These are phyloP conservation scores for Ips typographus DNA, from an alignment of 1,140 invertebrate genomes.

Conservation along the genomic window DNA sequence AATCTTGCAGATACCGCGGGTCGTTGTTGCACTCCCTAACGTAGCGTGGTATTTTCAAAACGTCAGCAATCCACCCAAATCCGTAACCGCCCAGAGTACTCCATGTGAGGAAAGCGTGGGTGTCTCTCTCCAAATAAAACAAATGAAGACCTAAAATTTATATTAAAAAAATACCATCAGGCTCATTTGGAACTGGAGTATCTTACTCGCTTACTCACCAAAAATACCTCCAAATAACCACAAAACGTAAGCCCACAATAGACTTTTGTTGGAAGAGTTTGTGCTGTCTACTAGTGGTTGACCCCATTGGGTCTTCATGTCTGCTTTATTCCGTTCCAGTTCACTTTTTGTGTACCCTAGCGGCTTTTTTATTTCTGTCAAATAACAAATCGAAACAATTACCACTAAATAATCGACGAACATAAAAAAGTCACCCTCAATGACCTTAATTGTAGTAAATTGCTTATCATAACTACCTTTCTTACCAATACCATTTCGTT, in stretches of 20 bases:
- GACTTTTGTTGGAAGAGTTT: constrained; percentile 59
- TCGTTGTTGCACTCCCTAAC: constrained; percentile 85
- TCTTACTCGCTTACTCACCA: constrained; percentile 46
- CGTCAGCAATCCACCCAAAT: constrained; percentile 82
- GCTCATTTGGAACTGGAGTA: too few relatives aligned
- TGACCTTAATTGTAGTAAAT: too few relatives aligned
- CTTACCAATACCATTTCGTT: not conserved
- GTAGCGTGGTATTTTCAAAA: constrained; percentile 84
- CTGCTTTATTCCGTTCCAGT: not conserved
- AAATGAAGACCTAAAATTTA: constrained; percentile 70
- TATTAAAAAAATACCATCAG: not conserved
- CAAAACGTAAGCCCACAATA: constrained; percentile 74
- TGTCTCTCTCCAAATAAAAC: constrained; percentile 83
- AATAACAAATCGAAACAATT: too few relatives aligned
- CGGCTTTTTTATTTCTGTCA: too few relatives aligned
- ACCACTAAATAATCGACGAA: too few relatives aligned
- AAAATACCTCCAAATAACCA: constrained; percentile 89
- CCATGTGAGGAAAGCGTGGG: constrained; percentile 89
- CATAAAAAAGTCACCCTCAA: too few relatives aligned
- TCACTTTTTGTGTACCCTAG: not conserved
- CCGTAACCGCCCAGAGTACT: constrained; percentile 85
- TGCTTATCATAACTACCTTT: too few relatives aligned
- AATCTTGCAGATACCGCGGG: constrained; percentile 65
- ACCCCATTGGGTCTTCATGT: not conserved
- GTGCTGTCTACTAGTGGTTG: not conserved